Percentiles rank a stretch among this genome's conserved stretches.
phyloP scores from a whole-genome alignment of 2,797 vertebrate genomes.

The Tapera naevia region DNA sequence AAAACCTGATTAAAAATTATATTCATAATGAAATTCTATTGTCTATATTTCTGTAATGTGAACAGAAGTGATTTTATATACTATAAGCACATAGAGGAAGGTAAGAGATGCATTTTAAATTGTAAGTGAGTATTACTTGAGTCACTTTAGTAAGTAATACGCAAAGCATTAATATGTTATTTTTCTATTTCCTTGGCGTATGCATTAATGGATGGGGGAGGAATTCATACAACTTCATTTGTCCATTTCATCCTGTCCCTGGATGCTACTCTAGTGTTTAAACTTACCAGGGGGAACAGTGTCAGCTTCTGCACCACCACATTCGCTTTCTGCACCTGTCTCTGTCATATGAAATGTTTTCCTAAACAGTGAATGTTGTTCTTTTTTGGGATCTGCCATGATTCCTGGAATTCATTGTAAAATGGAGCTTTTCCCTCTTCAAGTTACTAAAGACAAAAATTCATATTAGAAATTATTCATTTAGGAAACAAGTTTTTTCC shows the following conservation, averaged over 20 bases:
- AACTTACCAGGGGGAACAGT: not conserved
- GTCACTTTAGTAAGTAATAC: not conserved
- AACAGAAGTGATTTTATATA: not conserved
- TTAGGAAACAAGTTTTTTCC: not conserved
- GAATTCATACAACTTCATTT: not conserved
- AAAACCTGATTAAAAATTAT: not conserved
- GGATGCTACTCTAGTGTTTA: not conserved
- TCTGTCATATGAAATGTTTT: not conserved
- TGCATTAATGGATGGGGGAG: not conserved
- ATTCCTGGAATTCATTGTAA: not conserved
- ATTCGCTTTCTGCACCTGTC: not conserved
- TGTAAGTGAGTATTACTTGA: not conserved
- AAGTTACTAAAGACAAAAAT: not conserved
- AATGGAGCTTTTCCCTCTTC: not conserved
- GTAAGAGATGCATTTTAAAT: not conserved
- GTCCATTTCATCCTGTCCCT: too few species aligned
- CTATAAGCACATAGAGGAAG: not conserved
- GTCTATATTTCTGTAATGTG: not conserved
- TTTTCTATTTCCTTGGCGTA: not conserved
- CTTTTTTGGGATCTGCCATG: not conserved
- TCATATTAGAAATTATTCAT: not conserved
- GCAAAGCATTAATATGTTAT: not conserved
- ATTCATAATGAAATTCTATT: not conserved
- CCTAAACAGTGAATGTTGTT: not conserved
- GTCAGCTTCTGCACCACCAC: not conserved